These are phyloP conservation scores for Channa striata DNA, from an alignment of 2,797 vertebrate genomes.

Conservation along the genomic window DNA sequence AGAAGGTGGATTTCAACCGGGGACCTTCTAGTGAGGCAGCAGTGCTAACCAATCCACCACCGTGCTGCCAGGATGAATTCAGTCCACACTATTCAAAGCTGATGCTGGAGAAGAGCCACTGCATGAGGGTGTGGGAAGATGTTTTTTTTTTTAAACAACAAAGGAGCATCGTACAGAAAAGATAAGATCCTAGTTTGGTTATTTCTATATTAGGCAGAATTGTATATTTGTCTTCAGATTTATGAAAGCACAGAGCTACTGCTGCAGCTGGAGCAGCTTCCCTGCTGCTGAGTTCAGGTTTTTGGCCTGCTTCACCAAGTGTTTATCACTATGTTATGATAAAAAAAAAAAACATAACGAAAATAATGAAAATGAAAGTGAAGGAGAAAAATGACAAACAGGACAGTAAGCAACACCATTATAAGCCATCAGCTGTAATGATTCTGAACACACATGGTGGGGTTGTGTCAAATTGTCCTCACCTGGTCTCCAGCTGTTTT, in stretches of 20 bases:
- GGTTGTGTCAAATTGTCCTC: constrained; percentile 48
- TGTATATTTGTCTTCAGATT: constrained; percentile 57
- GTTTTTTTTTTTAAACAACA: constrained; percentile 63
- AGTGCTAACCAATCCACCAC: too few relatives aligned
- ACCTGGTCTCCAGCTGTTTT: constrained; percentile 97
- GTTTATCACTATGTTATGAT: constrained; percentile 89
- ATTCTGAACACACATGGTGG: neutral
- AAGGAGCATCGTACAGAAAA: constrained; percentile 72
- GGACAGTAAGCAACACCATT: constrained; percentile 52
- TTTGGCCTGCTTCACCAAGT: constrained; percentile 98
- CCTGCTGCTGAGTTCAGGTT: constrained; percentile 93
- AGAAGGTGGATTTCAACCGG: too few relatives aligned
- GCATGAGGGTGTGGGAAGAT: constrained; percentile 56
- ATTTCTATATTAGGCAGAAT: constrained; percentile 75
- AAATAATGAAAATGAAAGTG: constrained; percentile 75
- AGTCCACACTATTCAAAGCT: constrained; percentile 78
- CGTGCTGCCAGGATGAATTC: constrained; percentile 24
- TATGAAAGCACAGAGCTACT: constrained; percentile 80
- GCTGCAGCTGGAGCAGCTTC: constrained; percentile 94
- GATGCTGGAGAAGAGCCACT: constrained; percentile 65
- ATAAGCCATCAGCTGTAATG: neutral
- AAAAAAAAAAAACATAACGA: constrained; percentile 40
- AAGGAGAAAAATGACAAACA: constrained; percentile 72
- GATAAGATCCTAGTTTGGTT: constrained; percentile 75
- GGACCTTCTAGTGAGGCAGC: too few relatives aligned